phyloP scores from a whole-genome alignment of 2,888 invertebrate genomes.

The Odiellus spinosus region DNA sequence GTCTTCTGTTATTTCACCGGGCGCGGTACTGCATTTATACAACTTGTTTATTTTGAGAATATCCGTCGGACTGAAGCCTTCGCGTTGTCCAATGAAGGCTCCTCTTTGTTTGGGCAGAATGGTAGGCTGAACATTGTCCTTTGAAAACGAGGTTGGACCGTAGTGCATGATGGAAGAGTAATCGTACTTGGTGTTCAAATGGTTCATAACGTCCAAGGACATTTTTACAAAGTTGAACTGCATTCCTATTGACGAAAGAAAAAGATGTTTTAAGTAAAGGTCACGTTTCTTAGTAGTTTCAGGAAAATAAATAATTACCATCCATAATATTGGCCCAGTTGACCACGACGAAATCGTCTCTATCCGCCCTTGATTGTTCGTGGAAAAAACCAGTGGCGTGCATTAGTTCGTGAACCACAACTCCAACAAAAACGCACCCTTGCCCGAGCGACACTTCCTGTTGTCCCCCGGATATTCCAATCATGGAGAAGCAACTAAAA shows the following conservation, averaged over 20 bases:
- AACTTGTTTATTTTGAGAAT: conserved; percentile 10
- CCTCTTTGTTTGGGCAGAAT: conserved; percentile 31
- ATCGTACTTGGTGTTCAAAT: conserved; percentile 36
- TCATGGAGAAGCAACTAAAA: conserved; percentile 10
- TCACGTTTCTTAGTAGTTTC: too few relatives aligned
- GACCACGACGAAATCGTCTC: conserved; percentile 11
- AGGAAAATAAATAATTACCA: too few relatives aligned
- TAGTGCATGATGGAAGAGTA: conserved; percentile 68
- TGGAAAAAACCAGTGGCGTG: conserved; percentile 15
- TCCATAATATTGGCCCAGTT: conserved; percentile 9
- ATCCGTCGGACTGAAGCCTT: conserved; percentile 7
- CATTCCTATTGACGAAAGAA: too few relatives aligned
- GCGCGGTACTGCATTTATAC: conserved; percentile 5
- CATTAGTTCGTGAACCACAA: conserved; percentile 26
- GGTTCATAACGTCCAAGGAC: conserved; percentile 19
- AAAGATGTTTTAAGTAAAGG: too few relatives aligned
- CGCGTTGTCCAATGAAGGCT: conserved; percentile 41
- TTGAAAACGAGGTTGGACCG: conserved; percentile 36
- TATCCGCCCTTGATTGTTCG: conserved; percentile 13
- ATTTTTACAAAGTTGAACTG: not conserved
- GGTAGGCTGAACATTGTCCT: conserved; percentile 32
- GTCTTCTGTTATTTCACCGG: too few relatives aligned
- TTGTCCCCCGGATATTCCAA: conserved; percentile 10
- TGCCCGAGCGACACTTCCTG: conserved; percentile 19
- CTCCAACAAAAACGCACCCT: conserved; percentile 32